Evolutionary conservation across 2,888 invertebrate genomes (phyloP), one percentile per base, ranked within the genome.

Genomic region (Diaprepes abbreviatus): DNA sequence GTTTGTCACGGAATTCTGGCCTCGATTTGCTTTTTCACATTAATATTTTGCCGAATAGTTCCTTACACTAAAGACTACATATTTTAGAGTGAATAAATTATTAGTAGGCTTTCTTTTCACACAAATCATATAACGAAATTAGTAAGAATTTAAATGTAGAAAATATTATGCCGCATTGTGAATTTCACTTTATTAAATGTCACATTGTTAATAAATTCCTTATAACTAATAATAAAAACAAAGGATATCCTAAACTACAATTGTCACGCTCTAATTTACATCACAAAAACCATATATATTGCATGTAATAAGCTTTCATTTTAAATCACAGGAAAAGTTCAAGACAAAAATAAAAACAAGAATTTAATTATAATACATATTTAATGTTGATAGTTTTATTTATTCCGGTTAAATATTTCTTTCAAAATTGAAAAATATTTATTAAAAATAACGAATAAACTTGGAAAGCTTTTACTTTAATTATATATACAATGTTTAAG

Each of bases 241-340:
- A 58, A 58, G 58, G 58, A 58, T 58, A 28, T 58, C 58, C 43
- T 58, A 38, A 24, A 45, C 35, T 40, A 28, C 14, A 58, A 12
- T 28, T 58, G 35, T 58, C 58, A 58, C 14, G 58, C 58, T 58
- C 58, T 40, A 28, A 58, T 58, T 40, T n/a, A n/a, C 43, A 9
- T 21, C 40, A 43, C 40, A 36, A 58, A 4, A 24, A 4, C 3
- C 24, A 43, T 9, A 50, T 28, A 28, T 28, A 28, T 28, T 28
- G 3, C 14, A 16, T 50, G 7, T 50, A 50, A 16, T 24, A 2
- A 9, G 48, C 48, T 28, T 50, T 45, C 45, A 12, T 45, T 45
- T 48, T 6, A 12, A 48, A 48, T 48, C 24, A 19, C 14, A 12
- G 48, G 24, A 28, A 48, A 48, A 48, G 24, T 24, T 48, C 21